Evolutionary conservation across 2,113 vertebrate genomes (phyloP), one percentile per base, ranked within the genome.

Genomic region (Melanocharis versteri): DNA sequence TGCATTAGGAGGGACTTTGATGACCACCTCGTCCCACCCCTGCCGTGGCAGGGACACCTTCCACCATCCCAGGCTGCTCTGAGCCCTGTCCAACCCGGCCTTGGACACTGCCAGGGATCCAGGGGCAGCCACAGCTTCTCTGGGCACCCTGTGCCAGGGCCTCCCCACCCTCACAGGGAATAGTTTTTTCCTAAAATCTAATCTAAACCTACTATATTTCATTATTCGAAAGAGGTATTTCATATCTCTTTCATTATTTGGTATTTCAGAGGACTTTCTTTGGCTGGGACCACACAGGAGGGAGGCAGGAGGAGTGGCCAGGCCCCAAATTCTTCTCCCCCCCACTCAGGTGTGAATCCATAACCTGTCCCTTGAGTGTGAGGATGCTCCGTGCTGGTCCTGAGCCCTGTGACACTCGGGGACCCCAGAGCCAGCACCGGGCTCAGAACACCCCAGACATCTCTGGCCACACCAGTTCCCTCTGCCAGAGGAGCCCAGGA

Each of bases 41-140:
- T 47, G 39, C 64, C 40, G 8, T 7, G 33, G 31, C 48, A 54
- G 69, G n/a, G 58, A 42, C n/a, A n/a, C 8, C 18, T 11, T 3
- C 12, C n/a, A 3, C n/a, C 2, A 0, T 3, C n/a, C 81, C 82
- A 54, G 48, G 48, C 0, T 19, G n/a, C 15, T 73, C 58, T 50
- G 2, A 65, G 1, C 50, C 27, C n/a, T 0, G 0, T 35, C 66
- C 50, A 39, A 0, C 58, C 69, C 40, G 58, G 48, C 40, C 40
- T n/a, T 18, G 48, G 40, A 0, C 18, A 19, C 23, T 15, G 0
- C 50, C 70, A 73, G 53, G 64, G n/a, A 47, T 68, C 30, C 69
- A 42, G 64, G 40, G 14, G 42, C 22, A 39, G 27, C 64, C 51
- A 17, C 78, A 22, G 33, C 33, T 64, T 0, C 23, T 11, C 57